Evolutionary conservation across 2,888 invertebrate genomes (phyloP).

Genomic region (Aricia artaxerxes): DNA sequence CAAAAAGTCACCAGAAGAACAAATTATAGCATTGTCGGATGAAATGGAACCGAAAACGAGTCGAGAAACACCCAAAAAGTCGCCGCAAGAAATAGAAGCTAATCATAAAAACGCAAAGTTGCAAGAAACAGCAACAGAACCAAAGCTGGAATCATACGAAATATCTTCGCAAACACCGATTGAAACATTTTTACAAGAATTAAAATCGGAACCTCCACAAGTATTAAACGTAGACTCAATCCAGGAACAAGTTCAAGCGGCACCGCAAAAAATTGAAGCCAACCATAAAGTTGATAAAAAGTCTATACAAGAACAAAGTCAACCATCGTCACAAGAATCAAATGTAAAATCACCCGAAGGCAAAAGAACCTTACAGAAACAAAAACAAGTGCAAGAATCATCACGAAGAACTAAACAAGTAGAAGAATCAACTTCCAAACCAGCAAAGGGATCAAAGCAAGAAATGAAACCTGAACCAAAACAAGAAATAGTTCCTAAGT

Average conservation of each 20-base stretch:
- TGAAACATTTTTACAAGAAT: neutral
- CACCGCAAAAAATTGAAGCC: neutral
- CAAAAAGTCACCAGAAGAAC: neutral
- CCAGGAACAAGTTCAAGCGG: neutral
- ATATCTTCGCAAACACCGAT: neutral
- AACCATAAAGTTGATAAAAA: neutral
- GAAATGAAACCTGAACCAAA: neutral
- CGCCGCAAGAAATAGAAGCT: neutral
- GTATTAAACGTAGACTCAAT: neutral
- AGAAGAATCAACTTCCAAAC: neutral
- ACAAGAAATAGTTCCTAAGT: neutral
- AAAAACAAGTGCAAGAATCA: conserved; percentile 8
- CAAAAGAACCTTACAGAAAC: conserved; percentile 8
- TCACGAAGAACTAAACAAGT: neutral
- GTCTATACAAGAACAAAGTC: neutral
- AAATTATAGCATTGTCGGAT: neutral
- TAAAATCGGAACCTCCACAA: neutral
- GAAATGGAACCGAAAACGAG: neutral
- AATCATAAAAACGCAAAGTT: neutral
- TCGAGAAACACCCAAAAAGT: neutral
- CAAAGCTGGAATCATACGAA: neutral
- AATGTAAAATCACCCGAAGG: neutral
- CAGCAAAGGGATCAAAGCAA: neutral
- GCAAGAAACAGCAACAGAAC: neutral
- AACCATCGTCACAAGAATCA: neutral